Evolutionary conservation across 2,888 invertebrate species (phyloP).

Genomic region (Andrena minutula): DNA sequence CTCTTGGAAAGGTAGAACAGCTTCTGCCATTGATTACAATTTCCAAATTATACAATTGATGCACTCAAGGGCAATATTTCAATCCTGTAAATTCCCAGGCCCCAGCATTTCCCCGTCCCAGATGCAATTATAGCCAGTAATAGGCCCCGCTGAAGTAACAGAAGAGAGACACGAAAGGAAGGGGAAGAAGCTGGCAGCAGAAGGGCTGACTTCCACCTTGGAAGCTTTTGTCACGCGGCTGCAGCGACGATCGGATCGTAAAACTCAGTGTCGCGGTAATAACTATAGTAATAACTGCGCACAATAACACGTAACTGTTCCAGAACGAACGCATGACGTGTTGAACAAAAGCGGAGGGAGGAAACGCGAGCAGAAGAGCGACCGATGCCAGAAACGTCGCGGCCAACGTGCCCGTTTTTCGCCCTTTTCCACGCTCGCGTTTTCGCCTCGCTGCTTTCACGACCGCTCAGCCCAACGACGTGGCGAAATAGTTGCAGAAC

Average conservation of each 20-base stretch:
- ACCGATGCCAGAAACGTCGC: conserved; percentile 52
- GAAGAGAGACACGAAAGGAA: background rate
- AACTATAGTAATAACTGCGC: conserved; percentile 74
- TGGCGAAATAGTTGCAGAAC: background rate
- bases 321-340: conserved; percentile 46
- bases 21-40: too few species aligned
- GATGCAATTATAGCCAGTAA: background rate
- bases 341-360: conserved; percentile 66
- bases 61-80: too few species aligned
- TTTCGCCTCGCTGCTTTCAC: conserved; percentile 47
- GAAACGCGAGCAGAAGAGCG: conserved; percentile 42
- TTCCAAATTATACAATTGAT: too few species aligned
- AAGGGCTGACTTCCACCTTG: conserved; percentile 38
- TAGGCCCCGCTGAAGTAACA: background rate
- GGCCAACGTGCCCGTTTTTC: conserved; percentile 51
- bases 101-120: background rate
- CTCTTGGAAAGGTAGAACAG: too few species aligned
- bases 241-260: conserved; percentile 72
- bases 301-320: conserved; percentile 69
- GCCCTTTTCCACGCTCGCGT: conserved; percentile 48
- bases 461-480: conserved; percentile 4
- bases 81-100: too few species aligned
- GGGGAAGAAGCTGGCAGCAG: background rate
- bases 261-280: conserved; percentile 74
- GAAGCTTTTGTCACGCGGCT: conserved; percentile 16